phyloP scores from a whole-genome alignment of 2,113 vertebrate genomes.

The Aleadryas rufinucha region DNA sequence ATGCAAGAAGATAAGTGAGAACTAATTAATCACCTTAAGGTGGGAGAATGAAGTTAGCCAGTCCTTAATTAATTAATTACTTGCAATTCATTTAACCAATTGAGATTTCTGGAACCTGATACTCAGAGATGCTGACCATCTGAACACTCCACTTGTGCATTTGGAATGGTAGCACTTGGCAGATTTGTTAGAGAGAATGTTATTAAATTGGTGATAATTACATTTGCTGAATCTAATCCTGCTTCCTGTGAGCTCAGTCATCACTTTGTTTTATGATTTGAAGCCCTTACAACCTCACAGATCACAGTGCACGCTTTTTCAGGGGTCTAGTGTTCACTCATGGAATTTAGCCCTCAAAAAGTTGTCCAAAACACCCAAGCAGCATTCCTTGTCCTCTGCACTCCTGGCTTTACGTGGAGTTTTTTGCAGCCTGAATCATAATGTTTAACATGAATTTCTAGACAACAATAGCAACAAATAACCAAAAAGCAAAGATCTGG shows the following conservation, averaged over 20 bases:
- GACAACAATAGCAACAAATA: neutral
- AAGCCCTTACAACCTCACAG: neutral
- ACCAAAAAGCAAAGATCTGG: neutral
- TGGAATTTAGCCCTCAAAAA: neutral
- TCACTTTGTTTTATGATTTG: neutral
- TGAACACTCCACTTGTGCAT: neutral
- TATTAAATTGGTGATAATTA: neutral
- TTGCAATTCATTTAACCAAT: neutral
- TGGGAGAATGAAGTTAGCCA: neutral
- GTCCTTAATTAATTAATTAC: neutral
- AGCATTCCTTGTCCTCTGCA: neutral
- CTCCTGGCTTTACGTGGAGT: neutral
- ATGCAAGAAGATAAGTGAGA: neutral
- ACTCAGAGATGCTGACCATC: neutral
- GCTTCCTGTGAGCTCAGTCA: neutral
- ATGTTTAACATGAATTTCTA: neutral
- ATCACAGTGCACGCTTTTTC: rapidly evolving
- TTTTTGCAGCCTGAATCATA: neutral
- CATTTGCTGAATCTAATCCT: neutral
- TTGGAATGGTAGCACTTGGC: neutral
- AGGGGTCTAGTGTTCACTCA: neutral
- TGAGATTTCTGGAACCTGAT: neutral
- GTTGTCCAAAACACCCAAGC: neutral
- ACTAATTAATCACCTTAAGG: neutral
- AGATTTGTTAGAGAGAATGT: neutral